Conservation (phyloP, 2,888 invertebrate genomes). For the Drosophila anomalata region DNA sequence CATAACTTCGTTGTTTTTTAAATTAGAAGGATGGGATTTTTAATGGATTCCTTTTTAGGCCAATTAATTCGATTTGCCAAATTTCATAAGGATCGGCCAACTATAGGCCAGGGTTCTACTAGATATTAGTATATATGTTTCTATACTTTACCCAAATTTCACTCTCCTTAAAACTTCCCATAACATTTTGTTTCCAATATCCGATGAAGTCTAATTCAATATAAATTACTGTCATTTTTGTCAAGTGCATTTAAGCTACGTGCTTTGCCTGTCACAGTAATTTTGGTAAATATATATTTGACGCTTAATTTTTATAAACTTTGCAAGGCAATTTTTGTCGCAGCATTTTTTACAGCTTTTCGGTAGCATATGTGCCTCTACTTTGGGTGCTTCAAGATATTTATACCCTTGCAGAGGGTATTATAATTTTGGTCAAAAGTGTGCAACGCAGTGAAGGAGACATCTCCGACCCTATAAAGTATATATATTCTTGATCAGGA, state of each 20-base stretch:
- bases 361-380: slow-evolving; percentile 57
- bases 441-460: too few species aligned
- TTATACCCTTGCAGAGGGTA: too few species aligned
- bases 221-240: not conserved
- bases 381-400: slow-evolving; percentile 61
- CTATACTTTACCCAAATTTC: not conserved
- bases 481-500: too few species aligned
- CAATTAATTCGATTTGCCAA: too few species aligned
- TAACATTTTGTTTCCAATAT: not conserved
- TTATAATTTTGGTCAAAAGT: too few species aligned
- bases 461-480: too few species aligned
- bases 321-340: slow-evolving; percentile 54
- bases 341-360: slow-evolving; percentile 26
- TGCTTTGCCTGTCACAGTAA: slow-evolving; percentile 54
- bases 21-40: too few species aligned
- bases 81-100: too few species aligned
- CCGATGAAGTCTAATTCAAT: not conserved
- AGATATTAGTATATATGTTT: too few species aligned
- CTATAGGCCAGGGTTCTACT: too few species aligned
- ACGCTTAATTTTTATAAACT: slow-evolving; percentile 76
- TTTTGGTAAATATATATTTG: slow-evolving; percentile 71
- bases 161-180: not conserved
- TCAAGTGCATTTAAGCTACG: slow-evolving; percentile 18
- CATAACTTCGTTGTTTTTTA: too few species aligned
- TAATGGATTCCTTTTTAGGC: too few species aligned